phyloP scores from a whole-genome alignment of 2,888 invertebrate genomes.

The Ischnus inquisitorius region DNA sequence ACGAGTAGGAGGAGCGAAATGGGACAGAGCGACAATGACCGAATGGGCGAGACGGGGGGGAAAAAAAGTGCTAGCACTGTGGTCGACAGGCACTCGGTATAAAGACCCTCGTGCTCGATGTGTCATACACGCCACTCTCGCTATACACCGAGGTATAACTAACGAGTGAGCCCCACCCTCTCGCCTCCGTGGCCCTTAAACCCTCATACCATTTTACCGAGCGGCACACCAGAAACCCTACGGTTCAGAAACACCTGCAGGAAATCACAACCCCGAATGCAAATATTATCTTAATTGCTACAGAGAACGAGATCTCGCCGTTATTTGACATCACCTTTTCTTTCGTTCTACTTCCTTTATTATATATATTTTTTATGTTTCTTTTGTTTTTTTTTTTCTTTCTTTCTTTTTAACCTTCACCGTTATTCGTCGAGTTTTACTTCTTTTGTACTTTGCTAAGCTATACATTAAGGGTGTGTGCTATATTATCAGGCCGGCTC shows the following conservation, averaged over 20 bases:
- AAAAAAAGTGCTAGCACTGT: slow-evolving; percentile 33
- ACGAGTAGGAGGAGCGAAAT: slow-evolving; percentile 1
- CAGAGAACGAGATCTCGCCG: slow-evolving; percentile 68
- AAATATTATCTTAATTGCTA: slow-evolving; percentile 85
- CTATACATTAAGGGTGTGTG: neutral
- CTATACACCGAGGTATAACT: slow-evolving; percentile 72
- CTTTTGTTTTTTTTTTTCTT: slow-evolving; percentile 34
- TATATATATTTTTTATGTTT: slow-evolving; percentile 42
- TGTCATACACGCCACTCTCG: slow-evolving; percentile 83
- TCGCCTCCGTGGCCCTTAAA: slow-evolving; percentile 56
- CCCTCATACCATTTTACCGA: slow-evolving; percentile 34
- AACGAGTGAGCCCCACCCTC: slow-evolving; percentile 76
- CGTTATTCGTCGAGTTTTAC: slow-evolving; percentile 38
- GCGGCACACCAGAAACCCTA: slow-evolving; percentile 31
- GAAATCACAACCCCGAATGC: slow-evolving; percentile 85
- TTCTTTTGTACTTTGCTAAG: slow-evolving; percentile 14
- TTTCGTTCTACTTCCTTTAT: slow-evolving; percentile 60
- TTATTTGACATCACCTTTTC: slow-evolving; percentile 40
- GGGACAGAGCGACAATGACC: slow-evolving; percentile 13
- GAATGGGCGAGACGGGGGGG: slow-evolving; percentile 35
- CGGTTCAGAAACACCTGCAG: slow-evolving; percentile 83
- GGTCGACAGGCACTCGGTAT: slow-evolving; percentile 60
- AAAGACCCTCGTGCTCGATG: slow-evolving; percentile 76
- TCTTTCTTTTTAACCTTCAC: slow-evolving; percentile 18
- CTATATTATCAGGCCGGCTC: slow-evolving; percentile 38